Conservation (phyloP, 2,113 vertebrate species). For the Cariama cristata region DNA sequence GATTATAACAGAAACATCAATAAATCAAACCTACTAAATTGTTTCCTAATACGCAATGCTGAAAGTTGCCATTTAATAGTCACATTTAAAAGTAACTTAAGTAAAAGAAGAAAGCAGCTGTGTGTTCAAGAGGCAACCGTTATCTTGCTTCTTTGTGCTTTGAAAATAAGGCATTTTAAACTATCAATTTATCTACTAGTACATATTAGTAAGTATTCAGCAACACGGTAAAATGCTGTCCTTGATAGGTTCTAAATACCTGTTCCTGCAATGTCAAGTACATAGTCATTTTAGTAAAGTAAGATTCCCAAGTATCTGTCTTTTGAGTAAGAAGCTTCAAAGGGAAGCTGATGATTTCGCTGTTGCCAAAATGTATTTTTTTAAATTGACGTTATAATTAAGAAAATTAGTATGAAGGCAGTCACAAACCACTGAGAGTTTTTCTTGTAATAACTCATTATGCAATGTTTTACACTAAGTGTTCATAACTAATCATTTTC, state of each 20-base stretch:
- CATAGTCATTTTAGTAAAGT: background rate
- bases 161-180: background rate
- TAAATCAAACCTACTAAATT: background rate
- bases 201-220: background rate
- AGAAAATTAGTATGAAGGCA: slow-evolving; percentile 6
- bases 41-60: background rate
- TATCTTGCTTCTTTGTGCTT: background rate
- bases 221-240: background rate
- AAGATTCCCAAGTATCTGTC: background rate
- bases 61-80: background rate
- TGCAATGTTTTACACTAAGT: background rate
- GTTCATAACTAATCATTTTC: slow-evolving; percentile 3
- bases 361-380: background rate
- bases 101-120: background rate
- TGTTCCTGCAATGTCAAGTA: background rate
- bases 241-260: background rate
- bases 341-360: background rate
- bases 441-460: background rate
- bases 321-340: background rate
- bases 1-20: background rate
- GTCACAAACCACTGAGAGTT: background rate
- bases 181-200: background rate
- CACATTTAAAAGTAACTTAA: background rate
- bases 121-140: background rate
- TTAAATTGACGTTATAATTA: background rate